A percentile compares a stretch with the other conserved stretches of the same genome.
phyloP scores from a whole-genome alignment of 2,797 vertebrate species.

The Onychomys arenicola region DNA sequence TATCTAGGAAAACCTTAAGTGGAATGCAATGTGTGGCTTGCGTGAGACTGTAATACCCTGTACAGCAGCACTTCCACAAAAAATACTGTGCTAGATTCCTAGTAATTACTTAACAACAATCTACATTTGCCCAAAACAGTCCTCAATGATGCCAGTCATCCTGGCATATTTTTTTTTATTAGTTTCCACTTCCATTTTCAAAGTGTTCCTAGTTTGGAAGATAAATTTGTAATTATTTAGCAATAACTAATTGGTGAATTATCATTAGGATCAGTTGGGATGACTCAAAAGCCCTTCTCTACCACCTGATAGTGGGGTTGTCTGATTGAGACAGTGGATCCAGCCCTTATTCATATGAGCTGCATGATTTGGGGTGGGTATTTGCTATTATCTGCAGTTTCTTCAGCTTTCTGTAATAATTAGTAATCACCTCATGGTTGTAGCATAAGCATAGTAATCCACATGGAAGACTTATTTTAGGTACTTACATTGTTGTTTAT shows the following conservation, averaged over 20 bases:
- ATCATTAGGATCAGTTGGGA: neutral
- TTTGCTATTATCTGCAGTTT: constrained; percentile 30
- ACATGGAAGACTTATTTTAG: constrained; percentile 1
- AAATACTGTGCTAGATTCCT: neutral
- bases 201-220: neutral
- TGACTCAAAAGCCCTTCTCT: neutral
- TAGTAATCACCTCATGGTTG: neutral
- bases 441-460: neutral
- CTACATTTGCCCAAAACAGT: neutral
- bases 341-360: neutral
- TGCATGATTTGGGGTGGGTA: neutral
- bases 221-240: neutral
- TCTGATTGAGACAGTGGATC: neutral
- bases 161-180: neutral
- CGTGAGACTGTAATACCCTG: neutral
- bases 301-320: neutral
- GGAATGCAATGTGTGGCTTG: neutral
- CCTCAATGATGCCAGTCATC: neutral
- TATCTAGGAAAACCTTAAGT: neutral
- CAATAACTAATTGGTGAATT: neutral
- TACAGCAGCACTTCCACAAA: neutral
- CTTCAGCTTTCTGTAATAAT: constrained; percentile 10
- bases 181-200: constrained; percentile 21
- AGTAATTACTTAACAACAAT: neutral
- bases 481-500: neutral